Conservation (phyloP, 1,140 invertebrate genomes). For the Lepidotrigona ventralis region DNA sequence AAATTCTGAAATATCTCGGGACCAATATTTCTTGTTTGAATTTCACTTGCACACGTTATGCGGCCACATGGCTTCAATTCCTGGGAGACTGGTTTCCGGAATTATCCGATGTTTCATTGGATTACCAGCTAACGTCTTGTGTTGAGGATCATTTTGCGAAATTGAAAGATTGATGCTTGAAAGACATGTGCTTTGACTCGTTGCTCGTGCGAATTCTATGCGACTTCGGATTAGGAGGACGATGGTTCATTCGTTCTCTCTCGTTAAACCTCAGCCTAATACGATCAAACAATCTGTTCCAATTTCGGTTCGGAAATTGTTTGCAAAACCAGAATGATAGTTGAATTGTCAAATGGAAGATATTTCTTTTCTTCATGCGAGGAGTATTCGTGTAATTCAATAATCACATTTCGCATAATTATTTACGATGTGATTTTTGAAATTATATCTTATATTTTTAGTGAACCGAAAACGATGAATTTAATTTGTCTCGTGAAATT, state of each 20-base stretch:
- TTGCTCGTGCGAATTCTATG: constrained; percentile 40
- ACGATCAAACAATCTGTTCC: constrained; percentile 24
- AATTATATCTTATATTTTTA: background rate
- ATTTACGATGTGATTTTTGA: background rate
- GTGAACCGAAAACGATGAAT: background rate
- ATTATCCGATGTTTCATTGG: too few species aligned
- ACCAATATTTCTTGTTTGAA: constrained; percentile 37
- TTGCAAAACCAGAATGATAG: background rate
- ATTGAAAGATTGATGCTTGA: constrained; percentile 28
- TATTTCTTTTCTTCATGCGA: background rate
- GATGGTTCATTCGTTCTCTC: constrained; percentile 45
- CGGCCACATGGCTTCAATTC: constrained; percentile 56
- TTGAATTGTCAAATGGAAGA: constrained; percentile 14
- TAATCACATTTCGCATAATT: background rate
- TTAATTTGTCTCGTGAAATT: background rate
- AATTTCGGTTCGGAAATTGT: background rate
- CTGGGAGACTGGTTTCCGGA: constrained; percentile 26
- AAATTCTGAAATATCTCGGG: constrained; percentile 18
- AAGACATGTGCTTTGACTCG: background rate
- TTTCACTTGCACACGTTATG: constrained; percentile 53
- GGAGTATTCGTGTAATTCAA: background rate
- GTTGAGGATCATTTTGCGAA: constrained; percentile 42
- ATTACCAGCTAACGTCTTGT: constrained; percentile 9
- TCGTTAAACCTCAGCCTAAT: constrained; percentile 47
- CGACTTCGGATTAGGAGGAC: constrained; percentile 37